Percentiles rank a stretch among this genome's conserved stretches.
Evolutionary conservation across 2,797 vertebrate genomes (phyloP).

Genomic region (Falco berigora): DNA sequence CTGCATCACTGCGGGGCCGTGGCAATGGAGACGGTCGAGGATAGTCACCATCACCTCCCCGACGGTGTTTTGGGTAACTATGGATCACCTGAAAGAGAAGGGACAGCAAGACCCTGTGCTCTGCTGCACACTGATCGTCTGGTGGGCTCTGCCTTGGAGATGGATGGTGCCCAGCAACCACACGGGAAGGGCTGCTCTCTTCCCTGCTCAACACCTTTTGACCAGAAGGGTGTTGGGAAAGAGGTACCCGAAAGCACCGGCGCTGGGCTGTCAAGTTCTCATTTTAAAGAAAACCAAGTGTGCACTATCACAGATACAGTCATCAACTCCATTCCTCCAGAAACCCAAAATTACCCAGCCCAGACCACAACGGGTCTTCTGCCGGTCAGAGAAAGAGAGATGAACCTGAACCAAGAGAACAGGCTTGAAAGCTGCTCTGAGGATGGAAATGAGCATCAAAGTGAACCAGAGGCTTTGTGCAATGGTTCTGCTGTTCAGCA

Average conservation of each 20-base stretch:
- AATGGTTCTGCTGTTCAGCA: not conserved
- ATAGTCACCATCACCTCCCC: not conserved
- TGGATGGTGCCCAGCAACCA: not conserved
- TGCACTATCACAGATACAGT: not conserved
- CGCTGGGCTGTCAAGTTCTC: constrained; percentile 31
- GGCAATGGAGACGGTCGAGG: fast-evolving
- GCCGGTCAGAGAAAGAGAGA: not conserved
- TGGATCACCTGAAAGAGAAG: not conserved
- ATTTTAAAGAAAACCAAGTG: constrained; percentile 14
- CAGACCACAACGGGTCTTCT: constrained; percentile 21
- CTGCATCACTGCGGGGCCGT: not conserved
- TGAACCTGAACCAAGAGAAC: not conserved
- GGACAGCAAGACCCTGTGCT: not conserved
- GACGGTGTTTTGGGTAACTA: not conserved
- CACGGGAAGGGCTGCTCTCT: not conserved
- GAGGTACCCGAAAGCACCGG: not conserved
- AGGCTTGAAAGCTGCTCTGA: not conserved
- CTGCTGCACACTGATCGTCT: not conserved
- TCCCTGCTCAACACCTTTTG: not conserved
- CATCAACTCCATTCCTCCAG: not conserved
- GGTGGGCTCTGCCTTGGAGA: not conserved
- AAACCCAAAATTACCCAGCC: constrained; percentile 53
- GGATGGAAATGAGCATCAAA: not conserved
- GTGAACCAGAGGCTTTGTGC: not conserved
- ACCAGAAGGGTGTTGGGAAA: not conserved